A percentile compares a stretch with the other conserved stretches of the same genome.
Conservation (phyloP, 2,888 invertebrate species). For the Meiosimyza platycephala region DNA sequence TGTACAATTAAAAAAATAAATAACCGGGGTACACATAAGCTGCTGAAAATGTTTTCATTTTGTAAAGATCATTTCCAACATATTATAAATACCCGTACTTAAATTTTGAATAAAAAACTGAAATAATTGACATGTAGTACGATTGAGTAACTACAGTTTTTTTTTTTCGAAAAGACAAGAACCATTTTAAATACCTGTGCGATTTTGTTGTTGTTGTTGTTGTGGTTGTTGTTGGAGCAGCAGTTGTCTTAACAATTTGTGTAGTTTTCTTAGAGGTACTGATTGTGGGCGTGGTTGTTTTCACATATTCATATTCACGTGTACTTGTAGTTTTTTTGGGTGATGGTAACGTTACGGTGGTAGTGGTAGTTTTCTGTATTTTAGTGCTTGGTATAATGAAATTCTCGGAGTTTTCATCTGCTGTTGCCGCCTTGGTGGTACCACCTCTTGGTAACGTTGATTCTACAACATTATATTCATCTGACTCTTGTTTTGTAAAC, state of each 20-base stretch:
- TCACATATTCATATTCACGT: constrained; percentile 59
- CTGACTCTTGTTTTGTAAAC: constrained; percentile 44
- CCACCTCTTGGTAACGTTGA: constrained; percentile 34
- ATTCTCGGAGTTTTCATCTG: constrained; percentile 15
- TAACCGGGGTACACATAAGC: too few relatives aligned
- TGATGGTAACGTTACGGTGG: constrained; percentile 43
- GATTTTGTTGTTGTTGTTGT: constrained; percentile 49
- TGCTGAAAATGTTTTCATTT: too few relatives aligned
- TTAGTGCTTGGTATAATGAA: constrained; percentile 38
- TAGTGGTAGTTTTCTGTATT: constrained; percentile 64
- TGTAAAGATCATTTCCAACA: too few relatives aligned
- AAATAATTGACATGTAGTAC: not conserved
- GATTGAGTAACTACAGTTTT: too few relatives aligned
- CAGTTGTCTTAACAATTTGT: constrained; percentile 39
- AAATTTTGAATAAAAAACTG: constrained; percentile 7
- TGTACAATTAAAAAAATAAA: too few relatives aligned
- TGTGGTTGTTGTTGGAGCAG: constrained; percentile 43
- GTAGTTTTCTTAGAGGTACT: constrained; percentile 66
- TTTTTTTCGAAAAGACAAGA: not conserved
- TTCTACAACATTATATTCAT: constrained; percentile 55
- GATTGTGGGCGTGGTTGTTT: constrained; percentile 68
- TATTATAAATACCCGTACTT: too few relatives aligned
- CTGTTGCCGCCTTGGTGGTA: constrained; percentile 38
- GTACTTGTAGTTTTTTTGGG: constrained; percentile 66
- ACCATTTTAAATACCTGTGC: constrained; percentile 45